phyloP scores from a whole-genome alignment of 2,113 vertebrate species.

The human region GRCh38 chr13:105657501-105658000 shows the following conservation, averaged over 20 bases:
- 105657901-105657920: not conserved
- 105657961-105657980: not conserved
- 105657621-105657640: not conserved
- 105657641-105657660: not conserved
- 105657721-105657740: not conserved
- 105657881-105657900: not conserved
- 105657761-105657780: not conserved
- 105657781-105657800: not conserved
- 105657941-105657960: not conserved
- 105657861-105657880: too few species aligned
- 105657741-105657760: not conserved
- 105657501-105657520: not conserved
- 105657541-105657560: not conserved
- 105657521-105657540: too few species aligned
- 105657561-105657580: not conserved
- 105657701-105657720: not conserved
- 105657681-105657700: not conserved
- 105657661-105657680: not conserved
- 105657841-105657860: not conserved
- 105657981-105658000: not conserved
- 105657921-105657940: too few species aligned
- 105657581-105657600: not conserved
- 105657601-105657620: not conserved
- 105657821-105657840: rapidly evolving
- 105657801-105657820: not conserved